These are phyloP conservation scores for Tympanuchus pallidicinctus DNA, from an alignment of 2,113 vertebrate species.

Conservation along the genomic window DNA sequence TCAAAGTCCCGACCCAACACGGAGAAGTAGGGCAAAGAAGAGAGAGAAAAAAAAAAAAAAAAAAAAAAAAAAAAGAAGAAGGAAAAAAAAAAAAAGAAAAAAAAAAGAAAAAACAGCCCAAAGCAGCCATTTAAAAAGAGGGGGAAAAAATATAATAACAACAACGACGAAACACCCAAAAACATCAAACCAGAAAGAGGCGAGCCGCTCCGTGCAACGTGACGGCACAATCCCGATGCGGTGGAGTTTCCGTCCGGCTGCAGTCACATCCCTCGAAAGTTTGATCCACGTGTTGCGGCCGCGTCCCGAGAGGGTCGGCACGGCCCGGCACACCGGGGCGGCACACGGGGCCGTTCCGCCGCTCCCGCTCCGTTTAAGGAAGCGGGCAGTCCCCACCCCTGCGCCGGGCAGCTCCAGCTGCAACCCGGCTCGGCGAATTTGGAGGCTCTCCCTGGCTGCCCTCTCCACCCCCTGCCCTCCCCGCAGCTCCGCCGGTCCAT, in stretches of 20 bases:
- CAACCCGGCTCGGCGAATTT: neutral
- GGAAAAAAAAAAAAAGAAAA: neutral
- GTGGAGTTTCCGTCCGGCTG: constrained; percentile 19
- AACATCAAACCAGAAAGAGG: constrained; percentile 44
- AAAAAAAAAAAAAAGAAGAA: no score
- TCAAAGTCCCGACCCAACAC: neutral
- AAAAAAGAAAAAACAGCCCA: neutral
- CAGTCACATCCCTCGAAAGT: constrained; percentile 63
- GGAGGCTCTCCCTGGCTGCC: neutral
- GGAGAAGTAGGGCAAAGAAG: neutral
- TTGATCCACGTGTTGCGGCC: constrained; percentile 66
- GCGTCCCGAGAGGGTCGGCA: constrained; percentile 13
- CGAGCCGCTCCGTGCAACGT: neutral
- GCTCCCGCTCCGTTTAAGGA: constrained; percentile 65
- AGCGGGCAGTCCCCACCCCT: constrained; percentile 69
- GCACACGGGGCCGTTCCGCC: neutral
- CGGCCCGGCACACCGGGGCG: neutral
- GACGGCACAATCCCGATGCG: neutral
- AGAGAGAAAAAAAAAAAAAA: neutral
- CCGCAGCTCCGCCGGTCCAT: neutral
- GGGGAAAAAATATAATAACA: neutral
- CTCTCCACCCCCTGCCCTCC: neutral
- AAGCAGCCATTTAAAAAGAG: neutral
- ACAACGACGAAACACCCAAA: neutral
- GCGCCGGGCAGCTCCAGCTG: constrained; percentile 41